Conservation (phyloP, 2,888 invertebrate species). For the Aplocera efformata region DNA sequence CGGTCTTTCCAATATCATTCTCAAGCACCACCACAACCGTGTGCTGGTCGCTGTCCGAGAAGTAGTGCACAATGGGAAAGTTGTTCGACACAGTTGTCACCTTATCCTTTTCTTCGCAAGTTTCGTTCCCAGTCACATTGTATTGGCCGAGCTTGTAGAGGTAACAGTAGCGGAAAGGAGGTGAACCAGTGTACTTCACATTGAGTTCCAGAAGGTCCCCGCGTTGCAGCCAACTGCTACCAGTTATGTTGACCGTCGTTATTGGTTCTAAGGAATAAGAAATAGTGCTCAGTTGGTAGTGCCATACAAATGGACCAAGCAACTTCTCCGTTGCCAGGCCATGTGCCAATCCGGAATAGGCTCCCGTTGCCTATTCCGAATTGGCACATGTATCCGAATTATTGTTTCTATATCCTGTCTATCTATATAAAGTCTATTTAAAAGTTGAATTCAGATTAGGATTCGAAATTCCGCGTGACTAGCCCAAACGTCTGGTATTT, state of each 20-base stretch:
- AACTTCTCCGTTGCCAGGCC: no score
- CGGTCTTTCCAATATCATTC: conserved; percentile 86
- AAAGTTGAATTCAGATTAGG: no score
- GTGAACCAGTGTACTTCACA: conserved; percentile 87
- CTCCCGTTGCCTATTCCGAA: no score
- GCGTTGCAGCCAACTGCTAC: conserved; percentile 90
- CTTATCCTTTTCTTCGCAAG: conserved; percentile 74
- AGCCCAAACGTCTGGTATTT: no score
- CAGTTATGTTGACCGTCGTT: conserved; percentile 83
- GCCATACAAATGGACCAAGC: no score
- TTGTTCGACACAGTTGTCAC: conserved; percentile 72
- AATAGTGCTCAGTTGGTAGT: no score
- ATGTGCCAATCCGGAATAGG: no score
- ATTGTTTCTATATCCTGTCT: no score
- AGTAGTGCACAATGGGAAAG: conserved; percentile 85
- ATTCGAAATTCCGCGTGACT: no score
- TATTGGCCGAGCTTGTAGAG: conserved; percentile 82
- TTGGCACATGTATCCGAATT: no score
- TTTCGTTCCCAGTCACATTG: conserved; percentile 89
- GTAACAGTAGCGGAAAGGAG: conserved; percentile 86
- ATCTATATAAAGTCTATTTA: no score
- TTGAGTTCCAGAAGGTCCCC: conserved; percentile 87
- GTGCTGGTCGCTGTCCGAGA: conserved; percentile 84
- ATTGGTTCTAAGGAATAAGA: conserved; percentile 83
- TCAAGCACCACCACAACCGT: conserved; percentile 89